Conservation (phyloP, 2,113 vertebrate genomes). For the Columba livia region DNA sequence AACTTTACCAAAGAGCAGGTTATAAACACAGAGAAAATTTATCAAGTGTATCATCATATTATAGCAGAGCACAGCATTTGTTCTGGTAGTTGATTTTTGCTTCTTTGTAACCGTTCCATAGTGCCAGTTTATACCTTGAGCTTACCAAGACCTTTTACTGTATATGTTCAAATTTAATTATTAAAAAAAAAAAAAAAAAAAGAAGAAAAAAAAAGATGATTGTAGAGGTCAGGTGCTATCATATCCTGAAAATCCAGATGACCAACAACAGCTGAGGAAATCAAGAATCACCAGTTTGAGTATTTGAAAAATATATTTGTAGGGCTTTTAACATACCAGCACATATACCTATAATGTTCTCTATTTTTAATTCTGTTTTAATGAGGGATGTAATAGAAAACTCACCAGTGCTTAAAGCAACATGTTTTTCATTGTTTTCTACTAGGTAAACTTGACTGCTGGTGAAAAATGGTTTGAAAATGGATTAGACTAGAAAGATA, state of each 20-base stretch:
- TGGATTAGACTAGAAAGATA: neutral
- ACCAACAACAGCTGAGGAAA: neutral
- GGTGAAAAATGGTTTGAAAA: conserved; percentile 1
- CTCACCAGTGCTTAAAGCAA: neutral
- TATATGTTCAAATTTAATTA: neutral
- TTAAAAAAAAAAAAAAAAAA: no score
- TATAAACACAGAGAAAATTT: neutral
- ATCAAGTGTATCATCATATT: neutral
- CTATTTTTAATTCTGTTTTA: conserved; percentile 43
- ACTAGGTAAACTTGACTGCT: neutral
- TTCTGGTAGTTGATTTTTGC: neutral
- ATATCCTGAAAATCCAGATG: neutral
- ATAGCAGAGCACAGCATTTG: neutral
- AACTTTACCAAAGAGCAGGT: neutral
- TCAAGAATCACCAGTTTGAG: neutral
- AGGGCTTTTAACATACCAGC: neutral
- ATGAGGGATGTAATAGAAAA: conserved; percentile 51
- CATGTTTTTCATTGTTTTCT: conserved; percentile 9
- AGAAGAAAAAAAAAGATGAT: neutral
- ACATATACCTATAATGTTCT: neutral
- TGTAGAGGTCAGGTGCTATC: neutral
- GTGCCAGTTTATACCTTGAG: neutral
- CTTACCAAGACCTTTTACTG: neutral
- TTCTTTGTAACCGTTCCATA: neutral
- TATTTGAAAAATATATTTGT: neutral